These are phyloP conservation scores for Plotosus lineatus DNA, from an alignment of 2,113 vertebrate species.

Conservation along the genomic window DNA sequence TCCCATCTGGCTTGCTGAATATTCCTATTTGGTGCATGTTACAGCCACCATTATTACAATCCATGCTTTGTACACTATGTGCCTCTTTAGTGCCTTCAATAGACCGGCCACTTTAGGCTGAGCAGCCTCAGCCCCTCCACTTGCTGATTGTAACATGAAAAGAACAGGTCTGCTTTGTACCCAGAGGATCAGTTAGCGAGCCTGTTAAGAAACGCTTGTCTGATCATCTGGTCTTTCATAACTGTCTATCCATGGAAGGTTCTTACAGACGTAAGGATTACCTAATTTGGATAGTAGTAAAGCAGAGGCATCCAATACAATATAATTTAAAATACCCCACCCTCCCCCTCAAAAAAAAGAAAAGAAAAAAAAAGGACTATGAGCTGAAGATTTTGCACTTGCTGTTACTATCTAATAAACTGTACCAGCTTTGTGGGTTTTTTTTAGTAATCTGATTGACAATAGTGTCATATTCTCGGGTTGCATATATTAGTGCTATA, in stretches of 20 bases:
- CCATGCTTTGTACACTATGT: slow-evolving; percentile 65
- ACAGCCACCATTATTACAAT: slow-evolving; percentile 56
- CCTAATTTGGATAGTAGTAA: slow-evolving; percentile 42
- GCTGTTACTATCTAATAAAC: neutral
- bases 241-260: slow-evolving; percentile 63
- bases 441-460: neutral
- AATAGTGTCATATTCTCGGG: neutral
- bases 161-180: slow-evolving; percentile 76
- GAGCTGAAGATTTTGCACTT: neutral
- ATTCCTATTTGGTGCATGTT: slow-evolving; percentile 65
- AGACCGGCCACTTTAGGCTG: slow-evolving; percentile 67
- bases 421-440: neutral
- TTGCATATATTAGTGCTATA: neutral
- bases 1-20: slow-evolving; percentile 48
- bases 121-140: slow-evolving; percentile 65
- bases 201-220: slow-evolving; percentile 63
- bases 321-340: too few species aligned
- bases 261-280: slow-evolving; percentile 26
- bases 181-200: slow-evolving; percentile 74
- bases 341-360: slow-evolving; percentile 3
- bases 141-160: slow-evolving; percentile 78
- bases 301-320: neutral
- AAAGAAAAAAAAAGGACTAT: neutral
- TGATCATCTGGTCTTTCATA: slow-evolving; percentile 73
- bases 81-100: slow-evolving; percentile 71